Conservation (phyloP, 1,140 invertebrate genomes). For the Steinernema feltiae region DNA sequence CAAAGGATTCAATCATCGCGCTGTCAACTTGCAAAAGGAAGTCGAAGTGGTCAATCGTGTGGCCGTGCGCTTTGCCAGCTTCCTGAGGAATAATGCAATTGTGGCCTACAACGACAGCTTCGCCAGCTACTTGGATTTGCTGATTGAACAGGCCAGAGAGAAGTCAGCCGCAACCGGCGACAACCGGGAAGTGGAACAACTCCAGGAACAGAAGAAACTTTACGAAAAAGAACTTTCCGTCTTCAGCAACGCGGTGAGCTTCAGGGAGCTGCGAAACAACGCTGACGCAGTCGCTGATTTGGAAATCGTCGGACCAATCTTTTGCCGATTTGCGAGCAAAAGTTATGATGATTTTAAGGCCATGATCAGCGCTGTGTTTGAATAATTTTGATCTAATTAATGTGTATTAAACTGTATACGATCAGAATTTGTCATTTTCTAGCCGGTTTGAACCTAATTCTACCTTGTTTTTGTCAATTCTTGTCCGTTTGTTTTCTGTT, state of each 20-base stretch:
- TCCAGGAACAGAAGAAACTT: neutral
- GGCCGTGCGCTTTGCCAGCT: slow-evolving; percentile 16
- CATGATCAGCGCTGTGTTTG: too few species aligned
- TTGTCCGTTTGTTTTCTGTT: too few species aligned
- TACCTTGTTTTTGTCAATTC: too few species aligned
- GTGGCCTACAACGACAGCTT: slow-evolving; percentile 29
- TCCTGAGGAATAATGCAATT: slow-evolving; percentile 35
- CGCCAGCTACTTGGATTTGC: slow-evolving; percentile 22
- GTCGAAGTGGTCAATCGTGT: neutral
- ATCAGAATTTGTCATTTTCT: too few species aligned
- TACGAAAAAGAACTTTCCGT: neutral
- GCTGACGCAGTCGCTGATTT: neutral
- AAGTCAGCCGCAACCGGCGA: neutral
- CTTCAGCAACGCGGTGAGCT: neutral
- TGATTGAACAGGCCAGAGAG: slow-evolving; percentile 23
- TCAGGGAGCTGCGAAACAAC: neutral
- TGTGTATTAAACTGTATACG: too few species aligned
- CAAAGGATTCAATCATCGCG: neutral
- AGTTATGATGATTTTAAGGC: too few species aligned
- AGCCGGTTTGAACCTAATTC: too few species aligned
- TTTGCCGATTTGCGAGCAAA: neutral
- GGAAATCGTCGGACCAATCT: neutral
- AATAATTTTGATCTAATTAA: too few species aligned
- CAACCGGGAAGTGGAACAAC: neutral
- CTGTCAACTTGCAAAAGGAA: neutral